Percentiles rank a stretch among this genome's conserved stretches.
These are phyloP conservation scores for Euthynnus affinis DNA, from an alignment of 2,797 vertebrate genomes.

Conservation along the genomic window DNA sequence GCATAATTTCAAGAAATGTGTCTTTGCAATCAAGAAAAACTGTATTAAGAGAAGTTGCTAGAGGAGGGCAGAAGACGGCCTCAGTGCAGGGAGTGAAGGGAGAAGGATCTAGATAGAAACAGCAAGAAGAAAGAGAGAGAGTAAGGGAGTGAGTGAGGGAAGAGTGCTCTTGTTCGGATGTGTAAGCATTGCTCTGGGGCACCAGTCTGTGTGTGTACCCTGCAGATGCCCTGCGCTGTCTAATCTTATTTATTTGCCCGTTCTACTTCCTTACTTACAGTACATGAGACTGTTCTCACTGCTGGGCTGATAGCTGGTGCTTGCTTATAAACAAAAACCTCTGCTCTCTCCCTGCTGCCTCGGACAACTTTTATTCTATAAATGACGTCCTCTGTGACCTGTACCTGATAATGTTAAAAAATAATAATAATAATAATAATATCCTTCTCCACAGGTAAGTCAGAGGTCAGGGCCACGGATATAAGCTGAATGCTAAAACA, in stretches of 20 bases:
- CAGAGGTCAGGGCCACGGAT: conserved; percentile 8
- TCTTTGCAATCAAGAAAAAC: not conserved
- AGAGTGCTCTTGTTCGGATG: conserved; percentile 57
- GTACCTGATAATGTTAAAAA: not conserved
- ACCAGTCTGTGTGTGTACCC: conserved; percentile 65
- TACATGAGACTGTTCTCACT: conserved; percentile 65
- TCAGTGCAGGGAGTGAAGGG: not conserved
- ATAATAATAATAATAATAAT: conserved; percentile 20
- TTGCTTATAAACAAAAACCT: conserved; percentile 32
- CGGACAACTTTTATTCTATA: conserved; percentile 11
- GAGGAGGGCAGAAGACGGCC: conserved; percentile 44
- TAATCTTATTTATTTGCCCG: conserved; percentile 73
- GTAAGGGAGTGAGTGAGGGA: conserved; percentile 34
- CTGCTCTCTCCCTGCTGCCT: not conserved
- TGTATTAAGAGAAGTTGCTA: conserved; percentile 43
- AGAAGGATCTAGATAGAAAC: conserved; percentile 28
- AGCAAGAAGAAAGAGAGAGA: conserved; percentile 33
- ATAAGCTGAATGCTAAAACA: not conserved
- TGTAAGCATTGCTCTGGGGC: conserved; percentile 69
- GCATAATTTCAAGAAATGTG: not conserved
- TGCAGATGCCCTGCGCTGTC: conserved; percentile 76
- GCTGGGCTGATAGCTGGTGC: conserved; percentile 41
- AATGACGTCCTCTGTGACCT: conserved; percentile 23
- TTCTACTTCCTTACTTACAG: conserved; percentile 68
- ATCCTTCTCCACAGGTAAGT: not conserved